A percentile compares a stretch with the other conserved stretches of the same genome.
Conservation (phyloP, 1,140 invertebrate genomes). For the Euglossa dilemma region DNA sequence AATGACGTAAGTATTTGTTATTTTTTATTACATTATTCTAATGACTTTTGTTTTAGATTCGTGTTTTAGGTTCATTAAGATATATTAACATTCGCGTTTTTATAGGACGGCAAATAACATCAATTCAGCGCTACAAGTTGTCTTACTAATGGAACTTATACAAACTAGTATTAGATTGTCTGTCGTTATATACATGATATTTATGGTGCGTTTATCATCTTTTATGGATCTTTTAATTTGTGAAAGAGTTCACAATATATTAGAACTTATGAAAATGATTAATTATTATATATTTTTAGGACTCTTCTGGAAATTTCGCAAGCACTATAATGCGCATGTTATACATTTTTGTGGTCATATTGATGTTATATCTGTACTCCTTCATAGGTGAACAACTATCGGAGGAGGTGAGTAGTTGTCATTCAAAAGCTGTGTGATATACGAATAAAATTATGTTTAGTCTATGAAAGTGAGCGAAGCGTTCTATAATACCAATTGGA, state of each 20-base stretch:
- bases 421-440: background rate
- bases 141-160: background rate
- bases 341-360: background rate
- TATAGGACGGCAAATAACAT: background rate
- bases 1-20: conserved; percentile 11
- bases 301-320: background rate
- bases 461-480: conserved; percentile 23
- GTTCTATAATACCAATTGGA: conserved; percentile 48
- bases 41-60: background rate
- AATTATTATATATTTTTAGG: background rate
- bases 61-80: background rate
- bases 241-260: no score
- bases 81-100: background rate
- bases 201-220: background rate
- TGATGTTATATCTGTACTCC: conserved; percentile 44
- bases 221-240: conserved; percentile 16
- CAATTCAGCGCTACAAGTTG: conserved; percentile 5
- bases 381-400: conserved; percentile 52
- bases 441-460: background rate
- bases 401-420: conserved; percentile 36
- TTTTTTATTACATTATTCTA: background rate
- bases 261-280: no score
- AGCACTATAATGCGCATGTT: background rate
- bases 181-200: background rate
- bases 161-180: conserved; percentile 11